Percentiles rank a stretch among this genome's conserved stretches.
Evolutionary conservation across 37 sponge, comb jelly and placozoan species (phyloP).

Genomic region (Dysidea cf. avara): DNA sequence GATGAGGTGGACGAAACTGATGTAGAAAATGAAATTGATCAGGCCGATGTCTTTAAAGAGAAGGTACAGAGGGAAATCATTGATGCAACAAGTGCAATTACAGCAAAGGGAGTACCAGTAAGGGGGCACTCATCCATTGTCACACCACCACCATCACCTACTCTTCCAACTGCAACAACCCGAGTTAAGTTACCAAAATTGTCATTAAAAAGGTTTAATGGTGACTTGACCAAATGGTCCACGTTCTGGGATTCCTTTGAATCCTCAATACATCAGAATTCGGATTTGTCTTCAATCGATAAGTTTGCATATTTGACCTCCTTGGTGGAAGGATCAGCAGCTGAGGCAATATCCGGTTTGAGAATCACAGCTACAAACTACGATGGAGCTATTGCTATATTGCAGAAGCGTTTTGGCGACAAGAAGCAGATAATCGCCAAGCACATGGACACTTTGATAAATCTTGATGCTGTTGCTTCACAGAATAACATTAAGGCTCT

Average conservation of each 20-base stretch:
- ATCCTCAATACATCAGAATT: slow-evolving; percentile 9
- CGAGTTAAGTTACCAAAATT: slow-evolving; percentile 29
- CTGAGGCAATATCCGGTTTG: slow-evolving; percentile 19
- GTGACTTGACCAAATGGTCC: slow-evolving; percentile 27
- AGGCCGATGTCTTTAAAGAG: slow-evolving; percentile 17
- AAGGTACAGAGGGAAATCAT: not conserved
- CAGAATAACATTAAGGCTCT: slow-evolving; percentile 24
- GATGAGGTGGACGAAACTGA: slow-evolving; percentile 3
- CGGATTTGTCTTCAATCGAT: slow-evolving; percentile 19
- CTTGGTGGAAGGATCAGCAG: not conserved
- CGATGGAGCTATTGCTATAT: slow-evolving; percentile 36
- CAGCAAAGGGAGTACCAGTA: no score
- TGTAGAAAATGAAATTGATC: slow-evolving; percentile 24
- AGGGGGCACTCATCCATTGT: no score
- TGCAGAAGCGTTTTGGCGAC: slow-evolving; percentile 47
- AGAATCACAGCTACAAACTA: slow-evolving; percentile 16
- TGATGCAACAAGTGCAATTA: not conserved
- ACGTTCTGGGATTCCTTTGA: slow-evolving; percentile 30
- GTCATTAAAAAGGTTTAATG: slow-evolving; percentile 21
- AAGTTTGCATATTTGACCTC: slow-evolving; percentile 39
- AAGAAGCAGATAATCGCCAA: slow-evolving; percentile 19
- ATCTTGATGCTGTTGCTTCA: slow-evolving; percentile 5
- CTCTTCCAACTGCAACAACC: no score
- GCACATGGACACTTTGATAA: slow-evolving; percentile 37
- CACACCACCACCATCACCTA: no score